Percentiles rank a stretch among this genome's conserved stretches.
phyloP scores from a whole-genome alignment of 2,888 invertebrate genomes.

The Drosophila macrothrix region DNA sequence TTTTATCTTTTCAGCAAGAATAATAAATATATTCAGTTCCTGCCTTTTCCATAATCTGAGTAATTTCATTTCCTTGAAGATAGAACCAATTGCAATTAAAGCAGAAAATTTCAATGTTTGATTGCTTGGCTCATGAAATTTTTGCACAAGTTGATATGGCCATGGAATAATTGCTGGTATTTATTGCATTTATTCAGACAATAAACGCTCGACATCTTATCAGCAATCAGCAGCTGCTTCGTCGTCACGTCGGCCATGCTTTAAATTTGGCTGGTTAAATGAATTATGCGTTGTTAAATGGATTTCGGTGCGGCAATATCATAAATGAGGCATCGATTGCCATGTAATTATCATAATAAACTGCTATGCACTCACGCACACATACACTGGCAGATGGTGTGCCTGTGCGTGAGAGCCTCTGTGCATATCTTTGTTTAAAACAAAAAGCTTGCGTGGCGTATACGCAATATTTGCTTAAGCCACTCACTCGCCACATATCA shows the following conservation, averaged over 20 bases:
- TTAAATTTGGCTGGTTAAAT: slow-evolving; percentile 38
- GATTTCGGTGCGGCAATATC: slow-evolving; percentile 43
- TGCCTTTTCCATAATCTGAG: not conserved
- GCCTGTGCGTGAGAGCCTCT: not conserved
- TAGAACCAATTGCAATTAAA: not conserved
- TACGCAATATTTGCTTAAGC: slow-evolving; percentile 34
- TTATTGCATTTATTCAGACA: slow-evolving; percentile 5
- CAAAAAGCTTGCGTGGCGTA: slow-evolving; percentile 29
- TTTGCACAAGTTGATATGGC: not conserved
- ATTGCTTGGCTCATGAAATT: not conserved
- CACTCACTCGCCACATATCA: slow-evolving; percentile 20
- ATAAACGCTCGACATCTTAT: slow-evolving; percentile 25
- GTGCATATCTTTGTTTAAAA: slow-evolving; percentile 7
- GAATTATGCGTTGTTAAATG: slow-evolving; percentile 60
- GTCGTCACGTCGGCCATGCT: not conserved
- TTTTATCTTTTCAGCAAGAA: not conserved
- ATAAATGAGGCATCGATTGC: slow-evolving; percentile 60
- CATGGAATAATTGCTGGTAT: not conserved
- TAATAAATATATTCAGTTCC: not conserved
- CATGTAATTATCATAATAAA: slow-evolving; percentile 64
- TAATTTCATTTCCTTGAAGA: not conserved
- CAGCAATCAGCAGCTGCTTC: slow-evolving; percentile 36
- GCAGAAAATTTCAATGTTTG: not conserved
- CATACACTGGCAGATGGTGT: not conserved
- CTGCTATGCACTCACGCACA: slow-evolving; percentile 21